phyloP scores from a whole-genome alignment of 1,140 invertebrate species.

The Conus ventricosus region DNA sequence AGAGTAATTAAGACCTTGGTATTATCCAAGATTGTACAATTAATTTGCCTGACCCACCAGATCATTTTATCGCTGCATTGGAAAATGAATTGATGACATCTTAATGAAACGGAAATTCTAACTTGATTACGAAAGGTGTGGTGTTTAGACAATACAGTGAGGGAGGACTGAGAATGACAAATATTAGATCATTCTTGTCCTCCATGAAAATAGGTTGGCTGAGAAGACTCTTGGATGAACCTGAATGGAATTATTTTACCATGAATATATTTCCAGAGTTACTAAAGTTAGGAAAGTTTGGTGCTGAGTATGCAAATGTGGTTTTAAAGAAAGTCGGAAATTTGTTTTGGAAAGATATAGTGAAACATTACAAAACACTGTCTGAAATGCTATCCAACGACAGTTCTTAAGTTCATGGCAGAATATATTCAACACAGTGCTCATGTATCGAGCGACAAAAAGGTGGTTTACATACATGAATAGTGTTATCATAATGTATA shows the following conservation, averaged over 20 bases:
- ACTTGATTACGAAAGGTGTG: background rate
- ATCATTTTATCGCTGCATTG: background rate
- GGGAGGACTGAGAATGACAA: background rate
- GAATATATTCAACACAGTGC: no score
- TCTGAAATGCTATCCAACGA: no score
- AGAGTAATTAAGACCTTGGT: background rate
- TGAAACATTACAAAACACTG: no score
- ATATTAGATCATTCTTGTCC: background rate
- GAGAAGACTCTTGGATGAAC: background rate
- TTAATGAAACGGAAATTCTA: background rate
- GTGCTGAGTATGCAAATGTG: no score
- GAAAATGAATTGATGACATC: background rate
- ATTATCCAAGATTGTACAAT: background rate
- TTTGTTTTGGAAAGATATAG: no score
- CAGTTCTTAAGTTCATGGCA: no score
- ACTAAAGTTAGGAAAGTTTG: no score
- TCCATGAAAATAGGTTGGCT: slow-evolving; percentile 17
- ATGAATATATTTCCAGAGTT: no score
- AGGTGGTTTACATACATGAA: no score
- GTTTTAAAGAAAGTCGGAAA: no score
- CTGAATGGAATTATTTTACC: background rate
- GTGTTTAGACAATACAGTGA: background rate
- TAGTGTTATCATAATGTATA: no score
- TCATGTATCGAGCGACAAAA: no score
- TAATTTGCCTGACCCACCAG: background rate